Conservation (phyloP, 2,113 vertebrate species). For the Ptilonorhynchus violaceus region DNA sequence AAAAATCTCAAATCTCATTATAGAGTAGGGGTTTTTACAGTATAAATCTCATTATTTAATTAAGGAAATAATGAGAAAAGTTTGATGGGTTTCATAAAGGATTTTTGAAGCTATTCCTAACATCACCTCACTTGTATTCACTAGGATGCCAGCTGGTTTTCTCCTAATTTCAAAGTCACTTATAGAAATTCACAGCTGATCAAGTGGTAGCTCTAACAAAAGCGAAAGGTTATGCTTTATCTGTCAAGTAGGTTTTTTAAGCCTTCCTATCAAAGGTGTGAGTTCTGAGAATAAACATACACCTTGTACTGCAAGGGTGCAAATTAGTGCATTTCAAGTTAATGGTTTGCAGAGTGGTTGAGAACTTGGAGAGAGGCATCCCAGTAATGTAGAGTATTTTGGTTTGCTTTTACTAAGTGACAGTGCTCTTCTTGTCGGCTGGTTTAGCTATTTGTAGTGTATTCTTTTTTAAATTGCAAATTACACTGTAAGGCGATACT, state of each 20-base stretch:
- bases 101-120: background rate
- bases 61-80: background rate
- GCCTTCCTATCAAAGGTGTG: background rate
- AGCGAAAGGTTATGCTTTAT: background rate
- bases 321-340: background rate
- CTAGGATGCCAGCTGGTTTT: background rate
- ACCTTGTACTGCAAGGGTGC: background rate
- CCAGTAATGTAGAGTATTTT: background rate
- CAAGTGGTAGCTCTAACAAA: background rate
- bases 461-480: background rate
- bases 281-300: background rate
- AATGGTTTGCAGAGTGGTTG: constrained; percentile 35
- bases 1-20: background rate
- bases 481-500: background rate
- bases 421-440: background rate
- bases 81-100: background rate
- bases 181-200: background rate
- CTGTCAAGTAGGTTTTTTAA: background rate
- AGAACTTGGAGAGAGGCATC: background rate
- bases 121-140: background rate
- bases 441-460: background rate
- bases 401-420: background rate
- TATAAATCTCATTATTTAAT: background rate
- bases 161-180: background rate
- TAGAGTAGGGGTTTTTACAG: background rate